Evolutionary conservation across 37 sponge, comb jelly and placozoan species (phyloP).

Genomic region (Dysidea cf. avara): DNA sequence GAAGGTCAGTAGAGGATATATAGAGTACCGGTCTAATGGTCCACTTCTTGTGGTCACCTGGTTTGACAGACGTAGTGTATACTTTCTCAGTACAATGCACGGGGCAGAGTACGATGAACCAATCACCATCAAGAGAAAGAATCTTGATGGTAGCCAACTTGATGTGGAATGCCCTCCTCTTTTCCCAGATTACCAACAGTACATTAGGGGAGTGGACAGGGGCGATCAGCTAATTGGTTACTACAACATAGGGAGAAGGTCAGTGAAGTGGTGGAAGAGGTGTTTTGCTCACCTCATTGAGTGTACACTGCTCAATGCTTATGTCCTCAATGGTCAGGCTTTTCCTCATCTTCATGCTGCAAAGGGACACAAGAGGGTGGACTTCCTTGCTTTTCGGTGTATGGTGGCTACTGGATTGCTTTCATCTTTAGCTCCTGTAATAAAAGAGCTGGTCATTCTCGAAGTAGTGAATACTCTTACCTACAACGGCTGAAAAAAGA

Average conservation of each 20-base stretch:
- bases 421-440: too few relatives aligned
- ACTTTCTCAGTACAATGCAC: conserved; percentile 38
- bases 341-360: neutral
- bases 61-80: conserved; percentile 27
- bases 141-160: neutral
- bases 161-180: conserved; percentile 20
- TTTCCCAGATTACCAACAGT: conserved; percentile 28
- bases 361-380: neutral
- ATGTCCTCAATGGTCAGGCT: conserved; percentile 15
- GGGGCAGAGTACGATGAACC: neutral
- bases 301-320: conserved; percentile 22
- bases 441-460: too few relatives aligned
- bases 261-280: conserved; percentile 46
- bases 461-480: too few relatives aligned
- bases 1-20: conserved; percentile 4
- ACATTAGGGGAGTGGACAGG: conserved; percentile 55
- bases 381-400: conserved; percentile 10
- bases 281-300: conserved; percentile 26
- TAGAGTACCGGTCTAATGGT: conserved; percentile 26
- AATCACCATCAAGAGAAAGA: neutral
- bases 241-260: conserved; percentile 28
- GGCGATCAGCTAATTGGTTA: conserved; percentile 18
- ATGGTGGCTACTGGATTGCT: conserved; percentile 3
- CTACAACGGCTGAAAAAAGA: too few relatives aligned
- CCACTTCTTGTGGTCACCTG: conserved; percentile 28